Conservation (phyloP, 2,888 invertebrate species). For the Geophilus truncorum region DNA sequence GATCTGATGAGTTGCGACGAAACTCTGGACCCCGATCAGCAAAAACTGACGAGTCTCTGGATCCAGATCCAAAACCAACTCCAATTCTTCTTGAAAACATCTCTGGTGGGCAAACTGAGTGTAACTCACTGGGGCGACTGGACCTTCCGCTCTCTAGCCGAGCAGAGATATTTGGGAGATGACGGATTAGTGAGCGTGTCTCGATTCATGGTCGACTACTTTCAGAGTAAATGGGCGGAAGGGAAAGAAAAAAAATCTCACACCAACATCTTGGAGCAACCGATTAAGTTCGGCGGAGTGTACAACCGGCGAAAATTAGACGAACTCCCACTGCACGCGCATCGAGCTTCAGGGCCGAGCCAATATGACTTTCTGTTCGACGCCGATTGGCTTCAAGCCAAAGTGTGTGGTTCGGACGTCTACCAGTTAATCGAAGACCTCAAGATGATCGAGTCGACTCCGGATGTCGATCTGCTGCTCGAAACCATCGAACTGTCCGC, state of each 20-base stretch:
- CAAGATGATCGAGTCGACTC: conserved; percentile 50
- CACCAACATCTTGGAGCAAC: conserved; percentile 44
- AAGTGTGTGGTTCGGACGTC: conserved; percentile 70
- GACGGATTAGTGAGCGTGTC: conserved; percentile 29
- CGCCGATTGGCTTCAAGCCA: conserved; percentile 71
- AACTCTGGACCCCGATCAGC: not conserved
- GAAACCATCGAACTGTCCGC: conserved; percentile 67
- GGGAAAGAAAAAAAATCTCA: conserved; percentile 39
- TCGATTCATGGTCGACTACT: conserved; percentile 44
- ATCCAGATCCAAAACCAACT: conserved; percentile 2
- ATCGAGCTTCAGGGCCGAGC: conserved; percentile 60
- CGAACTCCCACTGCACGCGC: conserved; percentile 74
- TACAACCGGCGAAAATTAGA: conserved; percentile 74
- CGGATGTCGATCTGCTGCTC: conserved; percentile 57
- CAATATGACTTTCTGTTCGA: conserved; percentile 67
- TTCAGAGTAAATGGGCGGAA: conserved; percentile 43
- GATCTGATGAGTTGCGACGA: conserved; percentile 52
- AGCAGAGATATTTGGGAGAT: conserved; percentile 55
- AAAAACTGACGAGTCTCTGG: not conserved
- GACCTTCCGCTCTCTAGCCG: conserved; percentile 59
- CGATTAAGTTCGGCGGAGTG: conserved; percentile 49
- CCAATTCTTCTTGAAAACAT: conserved; percentile 11
- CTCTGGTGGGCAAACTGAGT: conserved; percentile 49
- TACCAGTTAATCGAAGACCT: conserved; percentile 73
- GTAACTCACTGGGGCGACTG: conserved; percentile 62